These are phyloP conservation scores for Rutpela maculata DNA, from an alignment of 2,888 invertebrate genomes.

Conservation along the genomic window DNA sequence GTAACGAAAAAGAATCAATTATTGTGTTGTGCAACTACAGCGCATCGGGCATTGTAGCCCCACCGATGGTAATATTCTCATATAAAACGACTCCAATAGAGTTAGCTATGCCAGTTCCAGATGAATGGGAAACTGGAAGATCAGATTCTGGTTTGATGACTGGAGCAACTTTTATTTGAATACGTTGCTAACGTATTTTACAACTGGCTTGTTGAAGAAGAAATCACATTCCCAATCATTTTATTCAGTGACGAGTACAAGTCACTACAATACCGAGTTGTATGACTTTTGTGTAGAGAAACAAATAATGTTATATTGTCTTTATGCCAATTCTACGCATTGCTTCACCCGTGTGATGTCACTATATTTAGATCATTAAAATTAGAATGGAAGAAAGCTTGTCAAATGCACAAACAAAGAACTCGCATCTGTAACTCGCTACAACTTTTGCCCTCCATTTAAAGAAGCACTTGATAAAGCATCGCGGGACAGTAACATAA, in stretches of 20 bases:
- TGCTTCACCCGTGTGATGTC: too few species aligned
- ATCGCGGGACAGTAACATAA: slow-evolving; percentile 5
- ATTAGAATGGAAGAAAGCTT: slow-evolving; percentile 21
- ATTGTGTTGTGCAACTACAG: background rate
- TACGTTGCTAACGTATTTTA: slow-evolving; percentile 9
- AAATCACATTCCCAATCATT: too few species aligned
- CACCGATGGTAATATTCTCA: slow-evolving; percentile 23
- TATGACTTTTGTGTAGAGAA: too few species aligned
- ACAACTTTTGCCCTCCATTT: slow-evolving; percentile 21
- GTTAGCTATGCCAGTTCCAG: too few species aligned
- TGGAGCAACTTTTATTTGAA: slow-evolving; percentile 2
- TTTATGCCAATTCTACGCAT: slow-evolving; percentile 20
- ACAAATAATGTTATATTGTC: too few species aligned
- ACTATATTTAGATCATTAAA: slow-evolving; percentile 10
- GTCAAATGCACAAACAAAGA: slow-evolving; percentile 24
- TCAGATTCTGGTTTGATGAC: slow-evolving; percentile 19
- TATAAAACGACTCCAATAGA: slow-evolving; percentile 20
- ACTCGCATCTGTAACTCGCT: slow-evolving; percentile 10
- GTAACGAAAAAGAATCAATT: too few species aligned
- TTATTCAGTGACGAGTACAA: slow-evolving; percentile 2
- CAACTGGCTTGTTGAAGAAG: slow-evolving; percentile 10
- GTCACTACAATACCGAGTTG: too few species aligned
- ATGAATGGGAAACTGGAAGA: too few species aligned
- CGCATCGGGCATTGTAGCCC: too few species aligned
- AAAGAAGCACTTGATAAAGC: slow-evolving; percentile 7